A percentile compares a stretch with the other conserved stretches of the same genome.
Conservation (phyloP, 2,888 invertebrate genomes). For the Neoitamus cyanurus region DNA sequence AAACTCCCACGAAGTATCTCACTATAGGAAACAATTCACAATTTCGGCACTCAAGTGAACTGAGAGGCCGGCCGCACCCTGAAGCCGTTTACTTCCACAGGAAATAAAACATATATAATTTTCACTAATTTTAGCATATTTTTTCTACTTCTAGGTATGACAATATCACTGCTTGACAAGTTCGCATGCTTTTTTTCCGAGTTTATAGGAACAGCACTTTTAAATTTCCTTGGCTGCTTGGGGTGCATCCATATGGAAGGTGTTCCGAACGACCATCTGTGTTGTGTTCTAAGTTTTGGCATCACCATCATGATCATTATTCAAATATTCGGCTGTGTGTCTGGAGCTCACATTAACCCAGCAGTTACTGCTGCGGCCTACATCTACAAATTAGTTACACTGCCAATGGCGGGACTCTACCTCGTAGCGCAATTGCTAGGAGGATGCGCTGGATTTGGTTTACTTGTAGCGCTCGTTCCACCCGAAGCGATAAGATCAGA, state of each 20-base stretch:
- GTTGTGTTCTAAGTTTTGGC: slow-evolving; percentile 70
- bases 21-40: too few relatives aligned
- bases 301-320: slow-evolving; percentile 76
- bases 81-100: too few relatives aligned
- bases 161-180: slow-evolving; percentile 62
- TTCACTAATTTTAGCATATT: neutral
- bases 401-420: slow-evolving; percentile 71
- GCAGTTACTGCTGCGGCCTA: slow-evolving; percentile 77
- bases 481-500: slow-evolving; percentile 54
- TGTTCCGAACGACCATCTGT: slow-evolving; percentile 62
- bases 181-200: slow-evolving; percentile 71
- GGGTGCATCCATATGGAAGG: slow-evolving; percentile 66
- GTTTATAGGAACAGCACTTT: slow-evolving; percentile 74
- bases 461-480: slow-evolving; percentile 72
- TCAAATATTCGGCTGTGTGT: slow-evolving; percentile 81
- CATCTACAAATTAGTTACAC: slow-evolving; percentile 60
- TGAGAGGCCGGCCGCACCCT: too few relatives aligned
- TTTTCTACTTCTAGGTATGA: slow-evolving; percentile 57
- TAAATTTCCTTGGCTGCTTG: slow-evolving; percentile 82
- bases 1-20: too few relatives aligned
- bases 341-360: slow-evolving; percentile 83
- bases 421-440: slow-evolving; percentile 75
- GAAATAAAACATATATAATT: too few relatives aligned
- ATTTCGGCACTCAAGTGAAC: too few relatives aligned
- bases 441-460: slow-evolving; percentile 75